Conservation (phyloP, 2,888 invertebrate species). For the Boloria euphrosyne region DNA sequence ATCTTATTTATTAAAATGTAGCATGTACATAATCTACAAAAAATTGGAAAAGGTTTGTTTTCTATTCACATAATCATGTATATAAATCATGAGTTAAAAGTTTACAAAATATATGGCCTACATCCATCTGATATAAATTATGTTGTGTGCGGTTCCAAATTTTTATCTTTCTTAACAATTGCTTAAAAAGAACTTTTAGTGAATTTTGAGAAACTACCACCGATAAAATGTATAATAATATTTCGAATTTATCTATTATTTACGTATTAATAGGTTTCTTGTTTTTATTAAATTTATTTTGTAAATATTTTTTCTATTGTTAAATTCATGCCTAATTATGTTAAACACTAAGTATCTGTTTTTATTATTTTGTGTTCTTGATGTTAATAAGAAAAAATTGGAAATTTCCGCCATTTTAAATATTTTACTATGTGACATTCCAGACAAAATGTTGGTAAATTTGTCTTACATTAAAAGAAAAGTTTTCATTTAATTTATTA, state of each 20-base stretch:
- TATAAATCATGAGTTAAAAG: background rate
- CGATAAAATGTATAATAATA: slow-evolving; percentile 10
- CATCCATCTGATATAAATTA: background rate
- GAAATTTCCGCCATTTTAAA: background rate
- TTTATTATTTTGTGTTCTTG: background rate
- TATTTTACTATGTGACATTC: slow-evolving; percentile 1
- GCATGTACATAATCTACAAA: slow-evolving; percentile 8
- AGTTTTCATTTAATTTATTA: background rate
- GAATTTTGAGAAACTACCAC: slow-evolving; percentile 16
- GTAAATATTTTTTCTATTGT: background rate
- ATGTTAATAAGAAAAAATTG: background rate
- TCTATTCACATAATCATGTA: background rate
- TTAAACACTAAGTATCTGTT: background rate
- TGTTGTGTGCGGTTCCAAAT: background rate
- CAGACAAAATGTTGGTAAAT: background rate
- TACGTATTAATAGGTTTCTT: no score
- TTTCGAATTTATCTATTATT: slow-evolving; percentile 19
- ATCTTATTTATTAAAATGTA: slow-evolving; percentile 3
- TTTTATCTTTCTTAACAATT: slow-evolving; percentile 4
- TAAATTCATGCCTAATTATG: background rate
- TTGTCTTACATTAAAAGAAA: background rate
- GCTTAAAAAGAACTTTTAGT: slow-evolving; percentile 3
- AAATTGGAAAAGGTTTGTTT: background rate
- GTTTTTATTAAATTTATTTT: background rate
- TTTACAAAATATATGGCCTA: background rate